These are phyloP conservation scores for Rhodophaea formosa DNA, from an alignment of 2,888 invertebrate genomes.

Conservation along the genomic window DNA sequence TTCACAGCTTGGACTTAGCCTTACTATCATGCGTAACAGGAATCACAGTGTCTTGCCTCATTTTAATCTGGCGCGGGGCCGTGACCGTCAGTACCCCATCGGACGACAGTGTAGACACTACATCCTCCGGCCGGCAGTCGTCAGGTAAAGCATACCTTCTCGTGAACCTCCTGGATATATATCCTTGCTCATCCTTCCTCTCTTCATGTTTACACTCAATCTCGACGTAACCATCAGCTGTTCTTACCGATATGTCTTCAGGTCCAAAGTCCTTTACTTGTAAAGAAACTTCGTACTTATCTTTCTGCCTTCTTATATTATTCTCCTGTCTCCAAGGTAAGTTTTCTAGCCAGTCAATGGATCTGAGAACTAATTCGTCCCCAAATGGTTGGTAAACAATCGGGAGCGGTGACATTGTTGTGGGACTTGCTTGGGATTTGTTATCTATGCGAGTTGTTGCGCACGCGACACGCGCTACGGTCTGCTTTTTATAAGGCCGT, in stretches of 20 bases:
- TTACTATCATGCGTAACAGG: constrained; percentile 50
- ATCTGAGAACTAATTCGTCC: constrained; percentile 58
- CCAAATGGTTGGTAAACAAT: constrained; percentile 43
- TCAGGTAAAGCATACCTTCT: constrained; percentile 55
- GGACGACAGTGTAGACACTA: constrained; percentile 51
- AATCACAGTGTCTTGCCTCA: constrained; percentile 53
- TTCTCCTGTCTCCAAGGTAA: constrained; percentile 61
- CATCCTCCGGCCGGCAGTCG: constrained; percentile 45
- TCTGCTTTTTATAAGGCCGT: constrained; percentile 6
- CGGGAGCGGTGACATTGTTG: constrained; percentile 14
- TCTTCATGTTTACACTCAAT: constrained; percentile 63
- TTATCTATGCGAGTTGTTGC: constrained; percentile 9
- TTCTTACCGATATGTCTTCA: constrained; percentile 53
- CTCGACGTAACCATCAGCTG: constrained; percentile 47
- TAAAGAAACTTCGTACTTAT: constrained; percentile 55
- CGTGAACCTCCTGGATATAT: constrained; percentile 53
- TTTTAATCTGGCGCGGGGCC: constrained; percentile 40
- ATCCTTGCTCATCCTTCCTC: constrained; percentile 57
- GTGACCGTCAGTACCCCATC: constrained; percentile 53
- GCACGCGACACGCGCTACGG: neutral
- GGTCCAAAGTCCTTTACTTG: constrained; percentile 56
- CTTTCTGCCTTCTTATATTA: constrained; percentile 39
- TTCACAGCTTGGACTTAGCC: constrained; percentile 51
- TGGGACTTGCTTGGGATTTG: constrained; percentile 1
- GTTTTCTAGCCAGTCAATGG: constrained; percentile 65